Percentiles rank a stretch among this genome's conserved stretches.
Conservation (phyloP, 2,888 invertebrate species). For the Tipula lateralis region DNA sequence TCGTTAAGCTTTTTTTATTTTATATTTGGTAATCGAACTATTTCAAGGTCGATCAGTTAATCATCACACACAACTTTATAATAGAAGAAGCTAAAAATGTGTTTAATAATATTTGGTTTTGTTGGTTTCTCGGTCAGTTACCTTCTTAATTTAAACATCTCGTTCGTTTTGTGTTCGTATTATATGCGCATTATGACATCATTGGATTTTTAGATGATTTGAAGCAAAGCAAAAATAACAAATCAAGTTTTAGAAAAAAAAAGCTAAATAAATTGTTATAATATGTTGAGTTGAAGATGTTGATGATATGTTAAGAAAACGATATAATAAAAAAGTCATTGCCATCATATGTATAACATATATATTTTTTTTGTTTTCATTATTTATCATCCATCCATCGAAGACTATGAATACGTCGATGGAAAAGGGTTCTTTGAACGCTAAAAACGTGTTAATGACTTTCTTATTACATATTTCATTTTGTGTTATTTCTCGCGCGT, state of each 20-base stretch:
- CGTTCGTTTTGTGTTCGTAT: neutral
- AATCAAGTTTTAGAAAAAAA: neutral
- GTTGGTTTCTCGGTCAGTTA: conserved; percentile 28
- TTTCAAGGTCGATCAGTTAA: conserved; percentile 27
- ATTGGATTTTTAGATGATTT: neutral
- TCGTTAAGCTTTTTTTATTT: neutral
- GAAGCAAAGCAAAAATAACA: neutral
- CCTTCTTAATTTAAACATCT: neutral
- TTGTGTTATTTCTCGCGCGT: conserved; percentile 3
- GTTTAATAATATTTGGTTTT: neutral
- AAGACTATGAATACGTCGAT: neutral
- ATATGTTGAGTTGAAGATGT: neutral
- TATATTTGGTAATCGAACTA: conserved; percentile 28
- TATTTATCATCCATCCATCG: conserved; percentile 11
- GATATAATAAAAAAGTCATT: conserved; percentile 11
- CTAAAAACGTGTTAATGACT: conserved; percentile 24
- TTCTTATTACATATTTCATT: conserved; percentile 11
- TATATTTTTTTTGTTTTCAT: neutral
- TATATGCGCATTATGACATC: neutral
- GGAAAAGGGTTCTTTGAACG: conserved; percentile 13
- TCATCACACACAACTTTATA: neutral
- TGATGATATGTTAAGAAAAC: neutral
- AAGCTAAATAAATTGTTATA: neutral
- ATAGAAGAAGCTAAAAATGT: neutral
- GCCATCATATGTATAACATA: neutral